Evolutionary conservation across 2,113 vertebrate genomes (phyloP), one percentile per base, ranked within the genome.

Genomic region (Leiothrix lutea): DNA sequence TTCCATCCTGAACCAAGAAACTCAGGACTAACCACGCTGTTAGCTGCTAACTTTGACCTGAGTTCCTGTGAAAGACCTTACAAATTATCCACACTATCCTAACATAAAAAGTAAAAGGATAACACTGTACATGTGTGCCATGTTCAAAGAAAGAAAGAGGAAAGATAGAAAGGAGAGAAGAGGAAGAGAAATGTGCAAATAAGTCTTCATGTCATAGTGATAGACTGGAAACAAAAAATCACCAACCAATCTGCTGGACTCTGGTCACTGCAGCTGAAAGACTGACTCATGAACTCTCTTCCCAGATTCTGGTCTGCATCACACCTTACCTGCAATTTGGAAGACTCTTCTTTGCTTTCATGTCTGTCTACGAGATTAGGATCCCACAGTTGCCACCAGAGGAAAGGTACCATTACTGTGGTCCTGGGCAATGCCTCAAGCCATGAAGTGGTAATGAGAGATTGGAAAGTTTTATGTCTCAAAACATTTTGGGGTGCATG

Each of bases 361-460:
- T 14, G 13, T 66, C 42, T 35, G 10, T 65, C 60, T 66, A 21
- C 0, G 0, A 42, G 25, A 25, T 25, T 35, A 50, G 44, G 16
- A 66, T 74, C 42, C 8, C 42, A 29, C 12, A 29, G 19, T 29
- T 36, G 13, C 17, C 44, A 58, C 0, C 0, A 50, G 21, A 57
- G 25, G 44, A 58, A 25, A 66, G 16, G 25, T 16, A 40, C 20
- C 24, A n/a, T 50, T 21, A 17, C 13, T 31, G 6, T 31, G 17
- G 61, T 50, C 16, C 11, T 0, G 0, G 13, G 8, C 31, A 66
- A 8, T 44, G 31, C 11, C 53, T 67, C 0, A 0, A 67, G 22
- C 22, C 13, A 22, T 1, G 2, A 20, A 8, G 44, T 24, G 12
- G 5, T 35, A 48, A 28, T 35, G 20, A 57, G 25, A 42, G 20